Evolutionary conservation across 2,113 vertebrate genomes (phyloP), one percentile per base, ranked within the genome.

Genomic region (Epinephelus lanceolatus): DNA sequence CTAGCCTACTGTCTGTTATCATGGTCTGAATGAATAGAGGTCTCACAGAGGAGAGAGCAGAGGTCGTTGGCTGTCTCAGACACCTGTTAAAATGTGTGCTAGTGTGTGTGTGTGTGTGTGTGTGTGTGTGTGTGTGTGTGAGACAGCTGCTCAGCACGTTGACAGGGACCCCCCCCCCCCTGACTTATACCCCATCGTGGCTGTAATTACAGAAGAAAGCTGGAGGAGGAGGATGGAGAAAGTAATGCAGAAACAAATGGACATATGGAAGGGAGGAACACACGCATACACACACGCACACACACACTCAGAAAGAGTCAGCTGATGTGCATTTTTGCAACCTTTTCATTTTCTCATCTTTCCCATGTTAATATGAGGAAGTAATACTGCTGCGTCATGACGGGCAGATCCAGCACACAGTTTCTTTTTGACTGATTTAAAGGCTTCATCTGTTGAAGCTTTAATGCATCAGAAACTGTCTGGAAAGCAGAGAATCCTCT

Each of bases 1-100:
- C 57, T 86, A 89, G 86, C 85, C 91, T 89, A 91, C 89, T 89
- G 91, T 91, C 89, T 93, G 92, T 84, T 70, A 85, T 45, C 71
- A 30, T 57, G 78, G 42, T 51, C 7, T 55, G 81, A 77, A 90
- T 90, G 90, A 93, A 93, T 89, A 78, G 88, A 74, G 61, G 78
- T 49, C 80, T 92, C 79, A 74, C 85, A 86, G 86, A 92, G 87
- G 86, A 88, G 81, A 76, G 85, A 78, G 80, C 84, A 79, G 83
- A 91, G 90, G 88, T 88, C 76, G 63, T 56, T 87, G 84, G 84
- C 88, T 93, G 92, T 91, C 89, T 57, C 19, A 3, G 2, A 89
- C 92, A 93, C 92, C 92, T 93, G 92, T 93, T 70, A 6, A 14
- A 80, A 19, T 57, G 70, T 59, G 51, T 75, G 42, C 27, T 11